These are phyloP conservation scores for Heteromormyrus szaboi DNA, from an alignment of 2,797 vertebrate species.

Conservation along the genomic window DNA sequence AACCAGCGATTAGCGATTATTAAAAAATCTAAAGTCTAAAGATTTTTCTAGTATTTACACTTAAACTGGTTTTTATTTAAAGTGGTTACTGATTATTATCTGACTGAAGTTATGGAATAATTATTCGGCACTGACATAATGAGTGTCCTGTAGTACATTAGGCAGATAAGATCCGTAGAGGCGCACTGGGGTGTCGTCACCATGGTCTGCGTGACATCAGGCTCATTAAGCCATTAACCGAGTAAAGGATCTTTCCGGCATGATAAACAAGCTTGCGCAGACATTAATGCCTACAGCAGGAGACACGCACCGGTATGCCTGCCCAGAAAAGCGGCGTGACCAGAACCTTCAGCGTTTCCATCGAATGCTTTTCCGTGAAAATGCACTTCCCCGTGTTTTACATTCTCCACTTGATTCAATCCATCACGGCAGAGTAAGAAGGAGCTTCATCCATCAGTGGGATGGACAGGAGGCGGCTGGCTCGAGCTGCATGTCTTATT, in stretches of 20 bases:
- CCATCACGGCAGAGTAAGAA: background rate
- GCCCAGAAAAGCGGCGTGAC: background rate
- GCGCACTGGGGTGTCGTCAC: conserved; percentile 20
- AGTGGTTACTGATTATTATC: conserved; percentile 11
- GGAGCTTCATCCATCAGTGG: background rate
- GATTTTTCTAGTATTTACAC: background rate
- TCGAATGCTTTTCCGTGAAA: background rate
- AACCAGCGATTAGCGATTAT: too few species aligned
- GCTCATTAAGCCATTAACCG: conserved; percentile 13
- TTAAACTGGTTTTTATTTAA: background rate
- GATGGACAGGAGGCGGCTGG: background rate
- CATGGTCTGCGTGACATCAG: conserved; percentile 7
- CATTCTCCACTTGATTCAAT: background rate
- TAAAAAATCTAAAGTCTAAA: background rate
- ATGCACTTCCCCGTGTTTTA: background rate
- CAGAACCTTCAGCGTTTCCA: background rate
- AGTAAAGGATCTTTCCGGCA: background rate
- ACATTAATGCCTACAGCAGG: background rate
- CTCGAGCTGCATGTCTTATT: background rate
- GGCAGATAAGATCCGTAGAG: conserved; percentile 20
- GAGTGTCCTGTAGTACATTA: background rate
- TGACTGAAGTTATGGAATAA: background rate
- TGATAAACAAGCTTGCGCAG: background rate
- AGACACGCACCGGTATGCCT: background rate
- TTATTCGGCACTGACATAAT: background rate